A percentile compares a stretch with the other conserved stretches of the same genome.
phyloP scores from a whole-genome alignment of 2,113 vertebrate species.

The Manacus vitellinus region DNA sequence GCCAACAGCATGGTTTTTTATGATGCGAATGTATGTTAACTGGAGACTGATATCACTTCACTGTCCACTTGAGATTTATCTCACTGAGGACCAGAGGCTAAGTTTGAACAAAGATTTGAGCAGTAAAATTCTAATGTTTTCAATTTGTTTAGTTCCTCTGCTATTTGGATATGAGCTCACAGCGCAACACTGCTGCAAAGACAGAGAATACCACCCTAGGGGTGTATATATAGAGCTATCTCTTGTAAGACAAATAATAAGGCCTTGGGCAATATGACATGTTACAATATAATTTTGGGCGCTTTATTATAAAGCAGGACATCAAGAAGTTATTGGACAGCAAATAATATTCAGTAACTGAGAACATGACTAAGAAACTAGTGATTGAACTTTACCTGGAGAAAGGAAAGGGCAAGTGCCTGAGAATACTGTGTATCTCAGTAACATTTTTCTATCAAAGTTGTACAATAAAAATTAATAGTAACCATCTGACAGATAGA shows the following conservation, averaged over 20 bases:
- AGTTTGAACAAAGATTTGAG: constrained; percentile 41
- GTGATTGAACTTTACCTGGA: background rate
- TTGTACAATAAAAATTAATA: background rate
- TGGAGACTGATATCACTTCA: constrained; percentile 37
- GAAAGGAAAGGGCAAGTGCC: background rate
- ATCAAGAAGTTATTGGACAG: constrained; percentile 11
- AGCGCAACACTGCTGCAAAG: background rate
- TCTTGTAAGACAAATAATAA: constrained; percentile 55
- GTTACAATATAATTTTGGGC: background rate
- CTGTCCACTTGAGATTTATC: constrained; percentile 56
- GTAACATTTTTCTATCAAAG: background rate
- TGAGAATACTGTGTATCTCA: background rate
- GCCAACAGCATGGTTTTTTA: constrained; percentile 53
- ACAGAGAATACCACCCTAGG: constrained; percentile 62
- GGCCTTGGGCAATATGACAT: background rate
- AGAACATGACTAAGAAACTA: constrained; percentile 6
- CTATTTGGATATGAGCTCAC: constrained; percentile 26
- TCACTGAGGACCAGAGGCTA: constrained; percentile 36
- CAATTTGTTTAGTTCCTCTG: constrained; percentile 51
- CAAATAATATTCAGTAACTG: background rate
- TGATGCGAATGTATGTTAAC: constrained; percentile 26
- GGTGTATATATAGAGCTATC: constrained; percentile 59
- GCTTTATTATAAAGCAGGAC: constrained; percentile 11
- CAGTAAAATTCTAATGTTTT: constrained; percentile 47
- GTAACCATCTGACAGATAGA: background rate